phyloP scores from a whole-genome alignment of 2,888 invertebrate genomes.

The Agriotes lineatus region DNA sequence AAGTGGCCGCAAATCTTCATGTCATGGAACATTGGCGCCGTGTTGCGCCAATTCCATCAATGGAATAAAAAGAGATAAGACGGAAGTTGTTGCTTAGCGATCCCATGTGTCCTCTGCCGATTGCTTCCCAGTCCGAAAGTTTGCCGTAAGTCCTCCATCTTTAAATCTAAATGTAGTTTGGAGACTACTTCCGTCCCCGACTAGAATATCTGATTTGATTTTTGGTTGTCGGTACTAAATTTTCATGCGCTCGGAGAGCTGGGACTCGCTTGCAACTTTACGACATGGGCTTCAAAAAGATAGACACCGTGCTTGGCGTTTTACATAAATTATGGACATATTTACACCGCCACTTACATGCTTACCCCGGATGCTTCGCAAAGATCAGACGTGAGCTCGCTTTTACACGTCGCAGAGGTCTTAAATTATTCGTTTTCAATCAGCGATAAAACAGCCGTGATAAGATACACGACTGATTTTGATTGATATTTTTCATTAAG shows the following conservation, averaged over 20 bases:
- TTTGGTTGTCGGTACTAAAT: slow-evolving; percentile 33
- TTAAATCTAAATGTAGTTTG: slow-evolving; percentile 41
- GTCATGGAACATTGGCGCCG: slow-evolving; percentile 14
- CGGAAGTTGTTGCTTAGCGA: slow-evolving; percentile 33
- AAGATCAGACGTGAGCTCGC: too few species aligned
- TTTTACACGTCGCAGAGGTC: too few species aligned
- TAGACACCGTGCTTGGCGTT: not conserved
- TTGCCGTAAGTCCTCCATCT: slow-evolving; percentile 33
- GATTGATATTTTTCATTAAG: too few species aligned
- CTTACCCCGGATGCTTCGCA: too few species aligned
- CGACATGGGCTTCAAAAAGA: not conserved
- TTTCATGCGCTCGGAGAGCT: slow-evolving; percentile 17
- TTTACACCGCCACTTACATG: not conserved
- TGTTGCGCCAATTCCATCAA: slow-evolving; percentile 23
- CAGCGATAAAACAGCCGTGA: too few species aligned
- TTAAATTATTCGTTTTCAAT: too few species aligned
- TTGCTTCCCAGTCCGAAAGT: slow-evolving; percentile 38
- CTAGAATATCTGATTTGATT: slow-evolving; percentile 44
- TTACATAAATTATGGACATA: slow-evolving; percentile 5
- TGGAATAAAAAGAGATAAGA: slow-evolving; percentile 32
- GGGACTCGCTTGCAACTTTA: slow-evolving; percentile 17
- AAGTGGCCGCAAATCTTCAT: slow-evolving; percentile 1
- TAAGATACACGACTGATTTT: too few species aligned
- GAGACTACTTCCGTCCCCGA: slow-evolving; percentile 37
- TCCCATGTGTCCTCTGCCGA: slow-evolving; percentile 40